Evolutionary conservation across 1,140 invertebrate genomes (phyloP), one percentile per base, ranked within the genome.

Genomic region (Drosophila auraria): DNA sequence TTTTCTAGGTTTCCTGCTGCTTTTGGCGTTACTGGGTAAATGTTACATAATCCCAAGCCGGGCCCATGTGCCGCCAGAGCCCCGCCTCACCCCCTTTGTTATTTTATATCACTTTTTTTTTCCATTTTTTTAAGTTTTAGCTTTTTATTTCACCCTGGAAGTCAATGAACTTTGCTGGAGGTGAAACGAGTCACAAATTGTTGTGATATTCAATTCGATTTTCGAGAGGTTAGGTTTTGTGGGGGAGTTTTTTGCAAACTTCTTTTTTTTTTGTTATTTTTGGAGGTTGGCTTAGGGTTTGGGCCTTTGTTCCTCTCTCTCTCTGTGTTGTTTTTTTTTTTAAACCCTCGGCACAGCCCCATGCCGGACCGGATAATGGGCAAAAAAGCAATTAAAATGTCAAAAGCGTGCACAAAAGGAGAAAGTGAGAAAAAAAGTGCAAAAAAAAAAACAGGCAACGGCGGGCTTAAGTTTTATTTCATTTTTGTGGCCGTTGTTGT

Each of bases 401-500:
- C 86, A 89, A 89, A 89, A 89, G 84, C 84, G 84, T 89, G 84
- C 84, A 89, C 84, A 89, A 89, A 84, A 82, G 84, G 84, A 89
- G 84, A 89, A 89, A 89, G 84, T 89, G 84, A 76, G 65, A 82
- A 89, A 86, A 87, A 80, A 73, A 79, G 84, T 89, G 84, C 84
- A 90, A 89, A 89, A 73, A 57, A 71, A 23, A 33, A 61, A 62
- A 20, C 42, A 36, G 11, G 11, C 42, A 20, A 42, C 58, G 42
- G 68, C 49, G 45, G 53, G 51, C 61, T 77, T 57, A 45, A 47
- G 64, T 82, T 70, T 63, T 82, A 63, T 74, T 74, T 74, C 33
- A 70, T 56, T 74, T 59, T 70, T 54, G 45, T 56, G 40, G 42
- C 23, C 73, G 58, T 38, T 71, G 17, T 70, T 78, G 65, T 33